Conservation (phyloP, 2,797 vertebrate species). For the Caiman crocodilus region DNA sequence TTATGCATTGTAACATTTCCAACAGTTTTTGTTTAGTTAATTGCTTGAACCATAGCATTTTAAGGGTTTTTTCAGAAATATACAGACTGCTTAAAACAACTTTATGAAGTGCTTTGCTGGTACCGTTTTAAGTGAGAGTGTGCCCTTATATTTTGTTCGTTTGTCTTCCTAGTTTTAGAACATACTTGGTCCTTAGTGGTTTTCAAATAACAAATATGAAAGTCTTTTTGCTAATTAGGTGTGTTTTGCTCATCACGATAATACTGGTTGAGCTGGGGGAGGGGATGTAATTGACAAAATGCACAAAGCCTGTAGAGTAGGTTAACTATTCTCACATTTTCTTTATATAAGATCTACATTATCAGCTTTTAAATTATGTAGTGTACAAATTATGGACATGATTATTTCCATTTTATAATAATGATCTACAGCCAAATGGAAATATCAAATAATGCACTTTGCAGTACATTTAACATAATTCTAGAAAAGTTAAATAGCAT, state of each 20-base stretch:
- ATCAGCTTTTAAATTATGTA: conserved; percentile 78
- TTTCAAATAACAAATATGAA: conserved; percentile 20
- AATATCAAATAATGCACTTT: conserved; percentile 77
- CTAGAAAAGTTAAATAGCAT: conserved; percentile 78
- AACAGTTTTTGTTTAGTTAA: neutral
- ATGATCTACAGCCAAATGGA: conserved; percentile 70
- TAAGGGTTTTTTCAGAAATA: neutral
- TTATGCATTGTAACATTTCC: neutral
- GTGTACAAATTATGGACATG: conserved; percentile 49
- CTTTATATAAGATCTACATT: conserved; percentile 67
- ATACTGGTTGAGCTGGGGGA: neutral
- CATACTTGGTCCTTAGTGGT: neutral
- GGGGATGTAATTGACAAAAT: conserved; percentile 40
- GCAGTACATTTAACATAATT: conserved; percentile 81
- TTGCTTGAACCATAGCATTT: neutral
- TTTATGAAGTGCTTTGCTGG: neutral
- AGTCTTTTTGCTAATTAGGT: neutral
- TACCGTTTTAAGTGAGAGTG: neutral
- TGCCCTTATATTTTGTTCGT: neutral
- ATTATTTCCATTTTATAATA: conserved; percentile 71
- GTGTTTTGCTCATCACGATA: conserved; percentile 14
- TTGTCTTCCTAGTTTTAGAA: conserved; percentile 15
- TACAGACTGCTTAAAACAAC: neutral
- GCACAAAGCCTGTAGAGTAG: conserved; percentile 18
- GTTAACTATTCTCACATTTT: conserved; percentile 68